These are phyloP conservation scores for Chauna torquata DNA, from an alignment of 2,113 vertebrate genomes.

Conservation along the genomic window DNA sequence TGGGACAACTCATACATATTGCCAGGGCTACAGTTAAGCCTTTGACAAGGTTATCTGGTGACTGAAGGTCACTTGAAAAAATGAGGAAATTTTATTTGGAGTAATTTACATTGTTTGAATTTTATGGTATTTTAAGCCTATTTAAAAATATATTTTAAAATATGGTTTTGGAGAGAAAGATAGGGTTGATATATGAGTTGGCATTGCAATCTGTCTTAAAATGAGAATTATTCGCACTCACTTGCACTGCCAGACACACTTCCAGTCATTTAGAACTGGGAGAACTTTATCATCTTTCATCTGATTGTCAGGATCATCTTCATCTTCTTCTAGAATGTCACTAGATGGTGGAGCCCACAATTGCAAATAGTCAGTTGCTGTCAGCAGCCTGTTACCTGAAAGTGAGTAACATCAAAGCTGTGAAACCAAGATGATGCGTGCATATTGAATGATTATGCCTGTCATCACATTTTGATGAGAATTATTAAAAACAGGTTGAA, in stretches of 20 bases:
- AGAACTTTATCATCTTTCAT: slow-evolving; percentile 83
- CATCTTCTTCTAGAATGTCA: slow-evolving; percentile 86
- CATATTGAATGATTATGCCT: not conserved
- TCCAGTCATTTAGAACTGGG: slow-evolving; percentile 93
- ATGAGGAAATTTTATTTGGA: not conserved
- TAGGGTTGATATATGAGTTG: not conserved
- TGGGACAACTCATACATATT: not conserved
- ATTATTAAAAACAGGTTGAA: not conserved
- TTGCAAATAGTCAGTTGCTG: slow-evolving; percentile 92
- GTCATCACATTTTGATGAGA: not conserved
- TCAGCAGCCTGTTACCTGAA: slow-evolving; percentile 93
- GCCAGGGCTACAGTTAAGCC: not conserved
- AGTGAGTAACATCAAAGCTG: not conserved
- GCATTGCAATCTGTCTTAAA: not conserved
- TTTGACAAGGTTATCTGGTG: not conserved
- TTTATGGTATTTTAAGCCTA: not conserved
- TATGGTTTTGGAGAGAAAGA: not conserved
- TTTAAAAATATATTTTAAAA: not conserved
- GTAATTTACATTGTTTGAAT: not conserved
- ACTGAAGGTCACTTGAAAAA: not conserved
- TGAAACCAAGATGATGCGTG: not conserved
- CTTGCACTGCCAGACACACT: slow-evolving; percentile 98
- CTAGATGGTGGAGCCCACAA: slow-evolving; percentile 92
- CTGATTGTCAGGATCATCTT: slow-evolving; percentile 78
- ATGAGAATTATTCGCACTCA: slow-evolving; percentile 80